Evolutionary conservation across 2,113 vertebrate genomes (phyloP), one percentile per base, ranked within the genome.

Genomic region (Leucosticte australis): DNA sequence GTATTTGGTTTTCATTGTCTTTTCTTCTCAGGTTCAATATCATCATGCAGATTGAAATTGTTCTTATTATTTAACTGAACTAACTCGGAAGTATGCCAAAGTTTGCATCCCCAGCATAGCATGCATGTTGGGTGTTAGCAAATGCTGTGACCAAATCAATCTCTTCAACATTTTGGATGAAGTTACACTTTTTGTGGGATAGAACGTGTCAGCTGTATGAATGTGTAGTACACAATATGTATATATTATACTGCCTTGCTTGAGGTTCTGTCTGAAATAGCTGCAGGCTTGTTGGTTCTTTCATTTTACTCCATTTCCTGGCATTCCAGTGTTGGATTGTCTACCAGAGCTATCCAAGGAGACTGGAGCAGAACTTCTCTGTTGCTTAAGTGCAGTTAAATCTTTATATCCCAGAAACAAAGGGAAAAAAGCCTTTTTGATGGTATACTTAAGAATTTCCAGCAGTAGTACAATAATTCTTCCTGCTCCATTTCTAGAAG

Each of bases 61-160:
- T 39, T 73, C 16, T 42, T 33, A 26, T 18, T 44, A 50, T 42
- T 68, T 60, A 73, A 46, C 6, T 64, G 3, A 12, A 23, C 17
- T 39, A 18, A 11, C 60, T 62, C 35, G 21, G 11, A 27, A 65
- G 3, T 18, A 27, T 35, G 16, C 1, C 14, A 57, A 84, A 78
- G 13, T 56, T 81, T 92, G 3, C 12, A 44, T 39, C 6, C 5
- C 30, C 24, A 21, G 9, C 2, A 52, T 11, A 77, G 31, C 3
- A 5, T 3, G 1, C 5, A 28, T 17, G 11, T 3, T 35, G 7
- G 9, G 11, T n/a, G 17, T 13, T 10, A 46, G 13, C 8, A 50
- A 52, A 6, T 33, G 30, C 4, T 81, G 23, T 47, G 18, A 27
- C 4, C 23, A 81, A 35, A 39, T 7, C 33, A 27, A 65, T 65